phyloP scores from a whole-genome alignment of 2,113 vertebrate species.

The Sinocyclocheilus maitianheensis region DNA sequence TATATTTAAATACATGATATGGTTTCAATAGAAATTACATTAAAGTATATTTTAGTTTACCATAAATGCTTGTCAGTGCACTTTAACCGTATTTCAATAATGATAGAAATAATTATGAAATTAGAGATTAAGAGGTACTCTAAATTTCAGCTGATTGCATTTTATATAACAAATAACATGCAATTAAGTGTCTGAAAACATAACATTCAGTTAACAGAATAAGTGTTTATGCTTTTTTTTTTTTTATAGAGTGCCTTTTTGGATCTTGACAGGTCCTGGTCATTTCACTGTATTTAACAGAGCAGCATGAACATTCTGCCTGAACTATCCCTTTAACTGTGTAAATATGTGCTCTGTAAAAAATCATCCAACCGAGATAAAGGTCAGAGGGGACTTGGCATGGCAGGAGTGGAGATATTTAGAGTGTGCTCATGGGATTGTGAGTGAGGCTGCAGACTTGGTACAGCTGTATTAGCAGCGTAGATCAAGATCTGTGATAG shows the following conservation, averaged over 20 bases:
- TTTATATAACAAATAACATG: too few relatives aligned
- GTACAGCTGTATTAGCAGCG: not conserved
- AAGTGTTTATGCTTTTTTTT: too few relatives aligned
- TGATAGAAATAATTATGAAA: not conserved
- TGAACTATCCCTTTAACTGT: not conserved
- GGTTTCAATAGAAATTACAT: not conserved
- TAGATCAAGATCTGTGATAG: not conserved
- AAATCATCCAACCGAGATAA: not conserved
- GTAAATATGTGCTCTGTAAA: slow-evolving; percentile 2
- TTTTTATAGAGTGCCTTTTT: not conserved
- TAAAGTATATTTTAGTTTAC: not conserved
- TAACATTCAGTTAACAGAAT: too few relatives aligned
- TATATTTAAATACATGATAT: too few relatives aligned
- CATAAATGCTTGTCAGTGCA: not conserved
- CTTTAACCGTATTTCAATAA: not conserved
- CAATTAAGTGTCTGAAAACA: too few relatives aligned
- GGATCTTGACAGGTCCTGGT: not conserved
- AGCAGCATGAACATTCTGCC: not conserved
- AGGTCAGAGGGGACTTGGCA: slow-evolving; percentile 13
- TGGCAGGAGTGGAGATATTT: slow-evolving; percentile 29
- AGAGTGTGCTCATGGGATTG: slow-evolving; percentile 20
- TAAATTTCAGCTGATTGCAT: too few relatives aligned
- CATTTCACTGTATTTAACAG: not conserved
- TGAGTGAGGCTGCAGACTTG: not conserved
- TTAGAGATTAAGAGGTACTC: too few relatives aligned